Base-by-base conservation (phyloP, 2,888 invertebrate genomes). In the Atherix ibis region DNA sequence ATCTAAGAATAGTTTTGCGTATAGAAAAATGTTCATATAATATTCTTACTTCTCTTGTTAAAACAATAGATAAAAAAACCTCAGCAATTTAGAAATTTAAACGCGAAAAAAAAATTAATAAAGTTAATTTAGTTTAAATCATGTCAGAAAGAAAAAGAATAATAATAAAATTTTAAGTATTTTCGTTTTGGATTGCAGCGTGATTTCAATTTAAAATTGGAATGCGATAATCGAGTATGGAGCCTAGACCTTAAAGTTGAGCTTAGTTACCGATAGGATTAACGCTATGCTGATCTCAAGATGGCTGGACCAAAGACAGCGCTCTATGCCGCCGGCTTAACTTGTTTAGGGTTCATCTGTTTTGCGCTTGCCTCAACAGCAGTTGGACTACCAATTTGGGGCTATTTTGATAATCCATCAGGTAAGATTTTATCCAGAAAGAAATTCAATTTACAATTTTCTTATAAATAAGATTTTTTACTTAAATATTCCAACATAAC, bases 301-400 rank as follows among this genome's bases (percentile, higher is more conserved):
- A 61, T 61, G 60, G 60, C 60, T 43, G 58, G 54, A 51, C 56
- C 58, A 49, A 53, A 44, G 45, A 52, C 49, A 46, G 49, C 58
- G 49, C 51, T 61, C 39, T 61, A 58, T 49, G 59, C 56, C 50
- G 58, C 60, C 48, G 59, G 56, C 46, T 50, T 61, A 54, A 60
- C 61, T 47, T 56, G 55, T 46, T 44, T 59, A 42, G 81, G 80
- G 52, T 80, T 82, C 58, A 68, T 79, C 45, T 80, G 81, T 54
- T 79, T 85, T 54, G 76, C 79, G 41, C 68, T 87, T 46, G 83
- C 84, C 49, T 79, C 83, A 38, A 76, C 82, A 27, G 81, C 85
- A 32, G 76, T 85, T 33, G 83, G 81, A 43, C 69, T 84, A 50
- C 87, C 87, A 31, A 72, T 79, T 50, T 88, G 88, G 87, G 88